Evolutionary conservation across 2,113 vertebrate species (phyloP).

Genomic region (Microtus montanus): DNA sequence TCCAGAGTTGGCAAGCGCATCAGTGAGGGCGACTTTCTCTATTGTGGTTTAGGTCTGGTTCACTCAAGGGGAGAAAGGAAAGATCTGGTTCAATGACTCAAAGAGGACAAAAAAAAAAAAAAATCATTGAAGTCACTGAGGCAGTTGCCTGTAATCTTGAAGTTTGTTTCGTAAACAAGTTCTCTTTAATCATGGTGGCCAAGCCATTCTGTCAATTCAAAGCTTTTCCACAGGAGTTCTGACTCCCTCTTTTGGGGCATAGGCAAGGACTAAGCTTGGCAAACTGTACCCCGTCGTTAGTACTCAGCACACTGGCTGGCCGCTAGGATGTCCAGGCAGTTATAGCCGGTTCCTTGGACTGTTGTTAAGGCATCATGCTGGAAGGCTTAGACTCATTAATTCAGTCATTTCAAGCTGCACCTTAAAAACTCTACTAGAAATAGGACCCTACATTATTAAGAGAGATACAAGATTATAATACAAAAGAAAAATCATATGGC

Average conservation of each 20-base stretch:
- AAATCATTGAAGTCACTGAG: conserved; percentile 65
- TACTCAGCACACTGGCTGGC: not conserved
- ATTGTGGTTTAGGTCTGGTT: conserved; percentile 79
- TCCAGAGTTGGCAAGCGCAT: conserved; percentile 71
- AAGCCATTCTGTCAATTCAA: conserved; percentile 77
- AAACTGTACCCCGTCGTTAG: conserved; percentile 50
- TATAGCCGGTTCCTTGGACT: not conserved
- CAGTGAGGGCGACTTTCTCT: conserved; percentile 69
- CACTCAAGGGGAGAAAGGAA: conserved; percentile 61
- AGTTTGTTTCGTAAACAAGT: conserved; percentile 81
- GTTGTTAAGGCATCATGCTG: not conserved
- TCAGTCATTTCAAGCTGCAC: not conserved
- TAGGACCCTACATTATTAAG: not conserved
- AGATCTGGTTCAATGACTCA: conserved; percentile 75
- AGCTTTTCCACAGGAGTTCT: conserved; percentile 59
- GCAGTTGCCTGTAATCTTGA: conserved; percentile 79
- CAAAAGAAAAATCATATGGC: not conserved
- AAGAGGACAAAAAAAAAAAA: conserved; percentile 49
- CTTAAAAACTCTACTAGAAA: not conserved
- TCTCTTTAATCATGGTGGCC: conserved; percentile 83
- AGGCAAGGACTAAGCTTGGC: conserved; percentile 67
- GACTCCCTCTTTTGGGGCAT: conserved; percentile 79
- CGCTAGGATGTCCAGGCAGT: not conserved
- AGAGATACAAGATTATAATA: not conserved
- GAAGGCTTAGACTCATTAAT: not conserved